Evolutionary conservation across 2,888 invertebrate genomes (phyloP), one percentile per base, ranked within the genome.

Genomic region (Tridacna gigas): DNA sequence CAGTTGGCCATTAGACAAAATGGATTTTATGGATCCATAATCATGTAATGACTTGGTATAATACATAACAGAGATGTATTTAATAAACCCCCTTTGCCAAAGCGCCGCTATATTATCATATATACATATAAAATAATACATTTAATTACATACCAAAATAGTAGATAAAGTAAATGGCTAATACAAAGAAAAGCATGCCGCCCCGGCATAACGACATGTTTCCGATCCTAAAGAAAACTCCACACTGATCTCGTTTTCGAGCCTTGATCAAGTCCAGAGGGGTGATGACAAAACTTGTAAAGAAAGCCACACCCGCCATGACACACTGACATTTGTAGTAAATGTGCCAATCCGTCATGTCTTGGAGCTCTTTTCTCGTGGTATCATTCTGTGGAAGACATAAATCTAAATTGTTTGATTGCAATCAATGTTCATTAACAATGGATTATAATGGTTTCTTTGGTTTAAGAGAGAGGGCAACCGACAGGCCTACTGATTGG

Each of bases 91-190:
- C 37, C 37, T 37, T 37, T 37, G 2, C 37, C 2, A 37, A 2
- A 37, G 37, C 2, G 37, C 37, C 7, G n/a, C n/a, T n/a, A n/a
- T n/a, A n/a, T n/a, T n/a, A n/a, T n/a, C n/a, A n/a, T n/a, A n/a
- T n/a, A n/a, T n/a, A n/a, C n/a, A n/a, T n/a, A n/a, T n/a, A 12
- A 1, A 28, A 5, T 20, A n/a, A 37, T 28, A 51, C 37, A 25
- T n/a, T 61, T 15, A 67, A 2, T 15, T 37, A 47, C 69, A 18
- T 61, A 87, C 86, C 86, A 11, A 87, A 69, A 63, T 84, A 84
- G 37, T 87, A 87, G 0, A 84, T 47, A 63, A 82, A 82, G 51
- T 87, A 87, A 18, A 84, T 74, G 22, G 28, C 12, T n/a, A 87
- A 28, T 4, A 80, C 74, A 0, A 87, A 26, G 3, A 84, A 45